phyloP scores from a whole-genome alignment of 2,797 vertebrate species.

The Acanthis flammea region DNA sequence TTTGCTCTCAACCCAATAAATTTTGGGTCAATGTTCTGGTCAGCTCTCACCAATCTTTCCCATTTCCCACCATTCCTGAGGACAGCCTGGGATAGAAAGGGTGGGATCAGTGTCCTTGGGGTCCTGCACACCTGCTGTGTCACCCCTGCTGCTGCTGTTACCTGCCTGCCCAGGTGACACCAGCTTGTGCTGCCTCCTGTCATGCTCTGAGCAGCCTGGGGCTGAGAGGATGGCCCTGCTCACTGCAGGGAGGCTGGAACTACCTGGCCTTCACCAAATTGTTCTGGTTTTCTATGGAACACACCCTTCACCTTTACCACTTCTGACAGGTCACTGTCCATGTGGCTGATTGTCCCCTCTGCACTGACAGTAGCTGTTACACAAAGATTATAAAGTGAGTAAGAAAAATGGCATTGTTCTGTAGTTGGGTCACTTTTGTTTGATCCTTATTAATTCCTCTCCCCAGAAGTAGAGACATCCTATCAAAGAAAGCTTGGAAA shows the following conservation, averaged over 20 bases:
- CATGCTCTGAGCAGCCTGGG: neutral
- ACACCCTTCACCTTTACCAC: neutral
- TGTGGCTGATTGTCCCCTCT: neutral
- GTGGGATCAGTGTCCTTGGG: neutral
- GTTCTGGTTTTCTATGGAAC: accelerated
- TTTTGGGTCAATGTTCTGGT: neutral
- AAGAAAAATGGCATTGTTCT: neutral
- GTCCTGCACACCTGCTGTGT: neutral
- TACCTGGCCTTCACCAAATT: accelerated
- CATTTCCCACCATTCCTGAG: neutral
- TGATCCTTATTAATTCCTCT: neutral
- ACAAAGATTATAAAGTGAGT: neutral
- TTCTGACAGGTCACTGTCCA: neutral
- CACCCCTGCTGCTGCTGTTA: neutral
- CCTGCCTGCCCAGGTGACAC: neutral
- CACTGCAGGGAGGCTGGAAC: neutral
- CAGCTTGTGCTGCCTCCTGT: neutral
- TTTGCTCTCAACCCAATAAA: neutral
- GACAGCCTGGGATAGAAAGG: neutral
- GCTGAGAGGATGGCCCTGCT: neutral
- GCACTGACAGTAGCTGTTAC: neutral
- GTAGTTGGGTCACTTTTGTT: neutral
- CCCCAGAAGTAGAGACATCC: neutral
- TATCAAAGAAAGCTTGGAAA: neutral
- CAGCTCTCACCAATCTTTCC: neutral